These are phyloP conservation scores for Lucilia sericata DNA, from an alignment of 1,140 invertebrate genomes.

Conservation along the genomic window DNA sequence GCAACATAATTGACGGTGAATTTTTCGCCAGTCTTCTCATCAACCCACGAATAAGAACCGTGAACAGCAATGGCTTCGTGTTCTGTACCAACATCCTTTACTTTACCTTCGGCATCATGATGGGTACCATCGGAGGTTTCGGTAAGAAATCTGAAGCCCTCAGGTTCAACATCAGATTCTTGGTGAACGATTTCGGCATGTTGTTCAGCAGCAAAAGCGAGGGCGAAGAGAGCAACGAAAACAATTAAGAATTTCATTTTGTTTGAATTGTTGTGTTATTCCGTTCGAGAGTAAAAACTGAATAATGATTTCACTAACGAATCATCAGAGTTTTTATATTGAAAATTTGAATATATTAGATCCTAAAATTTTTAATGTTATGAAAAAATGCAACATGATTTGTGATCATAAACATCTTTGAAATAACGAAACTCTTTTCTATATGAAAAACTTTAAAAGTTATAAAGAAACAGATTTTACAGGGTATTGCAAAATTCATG, in stretches of 20 bases:
- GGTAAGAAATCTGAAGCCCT: conserved; percentile 58
- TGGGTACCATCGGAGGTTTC: conserved; percentile 77
- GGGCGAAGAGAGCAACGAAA: conserved; percentile 46
- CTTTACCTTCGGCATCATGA: conserved; percentile 23
- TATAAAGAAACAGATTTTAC: too few relatives aligned
- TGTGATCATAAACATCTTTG: too few relatives aligned
- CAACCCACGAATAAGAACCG: conserved; percentile 51
- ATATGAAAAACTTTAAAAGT: too few relatives aligned
- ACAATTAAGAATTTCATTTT: conserved; percentile 60
- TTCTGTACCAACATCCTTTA: conserved; percentile 46
- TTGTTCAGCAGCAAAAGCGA: conserved; percentile 48
- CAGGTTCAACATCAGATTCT: conserved; percentile 61
- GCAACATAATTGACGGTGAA: conserved; percentile 75
- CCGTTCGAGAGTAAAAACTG: neutral
- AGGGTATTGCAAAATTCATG: too few relatives aligned
- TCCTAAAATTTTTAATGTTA: too few relatives aligned
- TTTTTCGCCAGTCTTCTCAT: conserved; percentile 71
- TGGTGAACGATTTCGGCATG: conserved; percentile 56
- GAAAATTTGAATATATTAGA: too few relatives aligned
- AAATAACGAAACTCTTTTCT: too few relatives aligned
- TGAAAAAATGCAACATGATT: too few relatives aligned
- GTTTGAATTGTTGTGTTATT: conserved; percentile 52
- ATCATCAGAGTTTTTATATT: neutral
- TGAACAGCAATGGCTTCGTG: conserved; percentile 47
- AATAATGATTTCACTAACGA: neutral